Percentiles rank a stretch among this genome's conserved stretches.
These are phyloP conservation scores for Euwallacea similis DNA, from an alignment of 1,140 invertebrate species.

Conservation along the genomic window DNA sequence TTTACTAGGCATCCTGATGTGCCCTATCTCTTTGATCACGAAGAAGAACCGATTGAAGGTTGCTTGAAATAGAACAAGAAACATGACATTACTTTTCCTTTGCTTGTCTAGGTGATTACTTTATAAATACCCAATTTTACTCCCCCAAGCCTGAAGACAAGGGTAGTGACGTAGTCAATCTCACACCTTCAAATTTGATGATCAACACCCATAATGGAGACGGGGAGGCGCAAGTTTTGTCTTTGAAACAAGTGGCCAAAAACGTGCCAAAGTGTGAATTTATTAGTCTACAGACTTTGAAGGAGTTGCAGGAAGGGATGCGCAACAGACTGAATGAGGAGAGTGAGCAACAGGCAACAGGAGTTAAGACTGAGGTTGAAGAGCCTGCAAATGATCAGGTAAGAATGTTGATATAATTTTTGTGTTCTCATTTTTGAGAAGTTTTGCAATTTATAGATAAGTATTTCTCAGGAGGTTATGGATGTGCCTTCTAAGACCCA, in stretches of 20 bases:
- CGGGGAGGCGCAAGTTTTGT: conserved; percentile 28
- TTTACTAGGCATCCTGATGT: conserved; percentile 43
- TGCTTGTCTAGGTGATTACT: background rate
- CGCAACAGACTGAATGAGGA: too few species aligned
- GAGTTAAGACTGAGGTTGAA: conserved; percentile 23
- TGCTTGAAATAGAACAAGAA: background rate
- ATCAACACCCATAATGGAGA: conserved; percentile 29
- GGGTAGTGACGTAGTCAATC: conserved; percentile 41
- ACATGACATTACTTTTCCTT: background rate
- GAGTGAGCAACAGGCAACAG: background rate
- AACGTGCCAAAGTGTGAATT: conserved; percentile 48
- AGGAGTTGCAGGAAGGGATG: conserved; percentile 13
- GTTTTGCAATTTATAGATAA: too few species aligned
- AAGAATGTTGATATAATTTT: too few species aligned
- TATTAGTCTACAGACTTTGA: conserved; percentile 36
- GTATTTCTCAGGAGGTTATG: too few species aligned
- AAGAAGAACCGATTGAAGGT: conserved; percentile 38
- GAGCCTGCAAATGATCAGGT: background rate
- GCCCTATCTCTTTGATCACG: conserved; percentile 42
- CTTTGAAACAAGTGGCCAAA: conserved; percentile 44
- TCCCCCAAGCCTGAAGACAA: conserved; percentile 38
- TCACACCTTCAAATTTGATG: conserved; percentile 42
- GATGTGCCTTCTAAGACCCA: too few species aligned
- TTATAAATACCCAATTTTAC: conserved; percentile 46
- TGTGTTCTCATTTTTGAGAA: too few species aligned